Evolutionary conservation across 2,888 invertebrate genomes (phyloP).

Genomic region (Leucophora obtusa): DNA sequence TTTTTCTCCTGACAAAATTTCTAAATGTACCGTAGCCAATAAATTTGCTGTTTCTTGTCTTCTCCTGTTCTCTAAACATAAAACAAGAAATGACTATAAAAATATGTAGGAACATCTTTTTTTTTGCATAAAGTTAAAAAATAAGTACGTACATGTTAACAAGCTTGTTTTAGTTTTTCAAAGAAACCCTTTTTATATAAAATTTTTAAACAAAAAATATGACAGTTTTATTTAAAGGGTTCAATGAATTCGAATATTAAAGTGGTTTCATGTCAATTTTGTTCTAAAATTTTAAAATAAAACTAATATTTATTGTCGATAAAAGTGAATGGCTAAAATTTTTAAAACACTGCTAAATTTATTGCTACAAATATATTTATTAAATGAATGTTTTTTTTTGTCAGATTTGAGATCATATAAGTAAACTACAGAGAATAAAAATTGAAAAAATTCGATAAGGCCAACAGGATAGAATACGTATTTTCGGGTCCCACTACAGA

Average conservation of each 20-base stretch:
- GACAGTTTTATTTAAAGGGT: conserved; percentile 36
- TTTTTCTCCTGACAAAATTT: conserved; percentile 61
- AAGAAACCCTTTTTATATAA: conserved; percentile 40
- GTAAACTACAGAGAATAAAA: too few relatives aligned
- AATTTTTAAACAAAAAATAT: conserved; percentile 32
- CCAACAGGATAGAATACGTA: too few relatives aligned
- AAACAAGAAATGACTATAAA: background rate
- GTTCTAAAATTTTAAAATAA: background rate
- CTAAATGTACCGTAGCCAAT: conserved; percentile 64
- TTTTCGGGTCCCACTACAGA: too few relatives aligned
- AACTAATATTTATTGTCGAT: background rate
- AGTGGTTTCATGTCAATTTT: conserved; percentile 28
- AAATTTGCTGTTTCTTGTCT: conserved; percentile 44
- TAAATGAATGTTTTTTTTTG: too few relatives aligned
- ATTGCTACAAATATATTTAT: too few relatives aligned
- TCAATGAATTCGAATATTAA: conserved; percentile 26
- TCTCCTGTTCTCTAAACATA: conserved; percentile 1
- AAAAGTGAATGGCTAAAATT: too few relatives aligned
- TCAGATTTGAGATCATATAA: too few relatives aligned
- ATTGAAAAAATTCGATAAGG: too few relatives aligned
- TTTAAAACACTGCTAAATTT: too few relatives aligned
- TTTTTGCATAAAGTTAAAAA: conserved; percentile 22
- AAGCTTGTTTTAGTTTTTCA: conserved; percentile 30
- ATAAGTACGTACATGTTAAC: conserved; percentile 49
- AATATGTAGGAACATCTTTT: background rate